phyloP scores from a whole-genome alignment of 2,797 vertebrate genomes.

The Uromys caudimaculatus region DNA sequence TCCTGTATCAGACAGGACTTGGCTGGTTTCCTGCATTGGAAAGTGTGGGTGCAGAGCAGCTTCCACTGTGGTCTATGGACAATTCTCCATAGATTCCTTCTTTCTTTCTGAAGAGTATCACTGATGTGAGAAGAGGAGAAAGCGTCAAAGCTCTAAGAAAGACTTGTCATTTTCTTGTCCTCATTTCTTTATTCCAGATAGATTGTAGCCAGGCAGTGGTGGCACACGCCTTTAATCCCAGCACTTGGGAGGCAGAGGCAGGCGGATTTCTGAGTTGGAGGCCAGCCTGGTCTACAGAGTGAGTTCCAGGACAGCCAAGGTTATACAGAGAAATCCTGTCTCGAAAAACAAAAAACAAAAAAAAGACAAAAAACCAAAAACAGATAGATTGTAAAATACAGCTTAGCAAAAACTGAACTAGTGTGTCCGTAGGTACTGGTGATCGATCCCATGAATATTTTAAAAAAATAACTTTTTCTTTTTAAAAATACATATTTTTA shows the following conservation, averaged over 20 bases:
- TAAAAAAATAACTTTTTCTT: not conserved
- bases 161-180: not conserved
- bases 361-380: no score
- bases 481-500: not conserved
- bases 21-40: not conserved
- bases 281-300: no score
- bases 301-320: no score
- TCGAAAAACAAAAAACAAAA: no score
- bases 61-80: not conserved
- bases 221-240: no score
- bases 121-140: conserved; percentile 5
- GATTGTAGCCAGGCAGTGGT: no score
- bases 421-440: not conserved
- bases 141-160: not conserved
- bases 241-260: no score
- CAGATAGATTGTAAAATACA: not conserved
- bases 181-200: not conserved
- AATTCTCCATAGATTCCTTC: not conserved
- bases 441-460: conserved; percentile 30
- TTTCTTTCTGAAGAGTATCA: not conserved
- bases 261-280: no score
- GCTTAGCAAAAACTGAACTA: not conserved
- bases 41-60: not conserved
- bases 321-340: no score
- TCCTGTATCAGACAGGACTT: not conserved